A percentile compares a stretch with the other conserved stretches of the same genome.
phyloP scores from a whole-genome alignment of 2,113 vertebrate species.

The Salvator merianae region DNA sequence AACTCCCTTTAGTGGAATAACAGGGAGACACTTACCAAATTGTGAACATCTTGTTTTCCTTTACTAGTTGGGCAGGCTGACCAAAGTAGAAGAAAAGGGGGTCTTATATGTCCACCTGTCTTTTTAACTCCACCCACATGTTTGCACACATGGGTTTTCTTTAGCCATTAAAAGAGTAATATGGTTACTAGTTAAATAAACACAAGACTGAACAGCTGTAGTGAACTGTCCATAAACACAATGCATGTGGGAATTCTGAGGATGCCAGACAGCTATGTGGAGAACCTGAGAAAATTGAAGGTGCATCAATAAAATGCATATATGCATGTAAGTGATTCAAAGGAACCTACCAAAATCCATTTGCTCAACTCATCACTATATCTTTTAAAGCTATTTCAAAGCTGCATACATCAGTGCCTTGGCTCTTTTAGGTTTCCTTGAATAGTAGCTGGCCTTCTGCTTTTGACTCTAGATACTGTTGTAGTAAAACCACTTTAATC shows the following conservation, averaged over 20 bases:
- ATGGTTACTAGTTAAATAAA: neutral
- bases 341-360: neutral
- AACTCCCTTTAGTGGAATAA: conserved; percentile 48
- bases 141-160: neutral
- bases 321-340: neutral
- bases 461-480: neutral
- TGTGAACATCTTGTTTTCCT: conserved; percentile 30
- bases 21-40: conserved; percentile 42
- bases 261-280: neutral
- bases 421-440: conserved; percentile 25
- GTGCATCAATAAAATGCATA: neutral
- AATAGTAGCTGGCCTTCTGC: neutral
- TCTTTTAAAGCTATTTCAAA: conserved; percentile 6
- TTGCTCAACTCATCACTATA: conserved; percentile 9
- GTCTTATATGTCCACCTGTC: too few species aligned
- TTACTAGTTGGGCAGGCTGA: conserved; percentile 27
- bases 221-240: neutral
- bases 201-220: neutral
- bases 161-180: conserved; percentile 17
- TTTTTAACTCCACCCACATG: too few species aligned
- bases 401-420: neutral
- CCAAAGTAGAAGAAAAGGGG: conserved; percentile 19
- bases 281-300: neutral
- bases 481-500: neutral
- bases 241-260: neutral